Evolutionary conservation across 1,140 invertebrate genomes (phyloP), one percentile per base, ranked within the genome.

Genomic region (Hirudo medicinalis): DNA sequence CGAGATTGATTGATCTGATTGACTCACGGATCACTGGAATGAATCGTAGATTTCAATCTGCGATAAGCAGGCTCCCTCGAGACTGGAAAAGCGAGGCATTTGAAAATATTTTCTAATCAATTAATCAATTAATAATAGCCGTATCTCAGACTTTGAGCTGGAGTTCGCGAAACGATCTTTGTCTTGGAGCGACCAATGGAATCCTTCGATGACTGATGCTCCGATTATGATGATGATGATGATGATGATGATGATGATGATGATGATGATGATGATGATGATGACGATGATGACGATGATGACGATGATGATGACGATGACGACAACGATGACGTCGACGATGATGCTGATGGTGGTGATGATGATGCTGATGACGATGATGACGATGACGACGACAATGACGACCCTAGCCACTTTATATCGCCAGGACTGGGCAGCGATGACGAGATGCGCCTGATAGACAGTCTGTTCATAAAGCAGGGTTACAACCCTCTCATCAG

Each of bases 401-500:
- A 68, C 11, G 27, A 40, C 67, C 20, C 55, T 5, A 13, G 11
- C 1, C 2, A 27, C 19, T 74, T 63, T 69, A 49, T 71, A 22
- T 3, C 67, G n/a, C 15, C 25, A 78, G 77, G 76, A 67, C 72
- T 71, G n/a, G 74, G 76, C 17, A 75, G 76, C 68, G 69, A 76
- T 43, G 75, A 76, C 72, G 77, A 78, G 70, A 75, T 73, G 27
- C 73, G 77, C 11, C 84, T 99, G 78, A 92, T 99, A 69, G 87
- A 92, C 76, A 92, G 98, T 84, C 86, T 99, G 69, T 99, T 99
- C 85, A 77, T 76, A 8, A 76, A 76, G 40, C 88, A 92, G 78
- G 94, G 94, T 74, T 99, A 99, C 87, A 99, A 99, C 84, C 96
- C 96, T 80, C 88, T 99, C 67, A 97, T 99, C 80, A 87, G 96